Evolutionary conservation across 2,113 vertebrate genomes (phyloP).

Genomic region (Aptenodytes patagonicus): DNA sequence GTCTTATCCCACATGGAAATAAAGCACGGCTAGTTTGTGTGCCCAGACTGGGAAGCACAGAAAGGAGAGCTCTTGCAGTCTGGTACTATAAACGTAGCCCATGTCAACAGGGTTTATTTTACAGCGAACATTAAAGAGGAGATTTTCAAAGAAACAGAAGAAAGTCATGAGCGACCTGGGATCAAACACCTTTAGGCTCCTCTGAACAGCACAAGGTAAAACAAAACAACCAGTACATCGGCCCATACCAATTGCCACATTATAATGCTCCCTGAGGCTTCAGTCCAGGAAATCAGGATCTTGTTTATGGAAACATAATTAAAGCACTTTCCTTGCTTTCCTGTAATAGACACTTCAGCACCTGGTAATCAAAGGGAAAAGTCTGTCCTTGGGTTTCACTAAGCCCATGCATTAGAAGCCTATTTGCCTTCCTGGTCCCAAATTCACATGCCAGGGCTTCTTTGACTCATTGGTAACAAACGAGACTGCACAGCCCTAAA

Average conservation of each 20-base stretch:
- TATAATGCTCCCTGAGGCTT: not conserved
- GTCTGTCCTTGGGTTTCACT: not conserved
- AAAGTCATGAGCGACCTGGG: not conserved
- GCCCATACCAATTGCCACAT: not conserved
- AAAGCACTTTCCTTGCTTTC: slow-evolving; percentile 18
- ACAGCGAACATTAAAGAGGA: not conserved
- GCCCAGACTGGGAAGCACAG: not conserved
- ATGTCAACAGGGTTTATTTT: not conserved
- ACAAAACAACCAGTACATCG: not conserved
- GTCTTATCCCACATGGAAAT: not conserved
- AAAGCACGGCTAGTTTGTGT: not conserved
- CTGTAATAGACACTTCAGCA: not conserved
- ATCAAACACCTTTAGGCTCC: not conserved
- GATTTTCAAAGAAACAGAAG: slow-evolving; percentile 17
- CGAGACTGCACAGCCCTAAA: not conserved
- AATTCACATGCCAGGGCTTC: not conserved
- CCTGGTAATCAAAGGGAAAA: not conserved
- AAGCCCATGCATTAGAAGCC: not conserved
- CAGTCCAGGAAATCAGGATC: not conserved
- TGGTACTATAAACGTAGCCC: not conserved
- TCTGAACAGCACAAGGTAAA: slow-evolving; percentile 3
- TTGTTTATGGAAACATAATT: slow-evolving; percentile 11
- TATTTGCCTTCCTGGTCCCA: not conserved
- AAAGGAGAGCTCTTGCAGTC: not conserved
- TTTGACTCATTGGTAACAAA: not conserved